Base-by-base conservation (phyloP, 2,797 vertebrate species). In the Discoglossus pictus region DNA sequence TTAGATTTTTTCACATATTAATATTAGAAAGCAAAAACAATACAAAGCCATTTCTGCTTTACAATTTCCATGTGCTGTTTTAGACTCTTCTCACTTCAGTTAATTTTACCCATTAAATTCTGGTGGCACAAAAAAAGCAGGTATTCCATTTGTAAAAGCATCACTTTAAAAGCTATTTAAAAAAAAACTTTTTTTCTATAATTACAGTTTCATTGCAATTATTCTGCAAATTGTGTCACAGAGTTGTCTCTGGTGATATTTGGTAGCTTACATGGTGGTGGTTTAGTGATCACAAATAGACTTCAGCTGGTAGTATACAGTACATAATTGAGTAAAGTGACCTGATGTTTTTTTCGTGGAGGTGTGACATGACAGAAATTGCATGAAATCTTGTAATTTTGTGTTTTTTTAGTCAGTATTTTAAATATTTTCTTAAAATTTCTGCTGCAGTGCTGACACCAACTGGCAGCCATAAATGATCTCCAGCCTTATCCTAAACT, bases 331-430 rank as follows among this genome's bases (percentile, higher is more conserved):
- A 43, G 35, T n/a, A n/a, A n/a, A n/a, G 68, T 74, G 16, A 59
- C 74, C 60, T 74, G 72, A 63, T n/a, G 68, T 75, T 73, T 72
- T 76, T 69, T 79, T 80, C 77, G 73, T 68, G 58, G 50, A 75
- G 25, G 52, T 56, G 48, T 60, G 65, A 75, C 50, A 43, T 42
- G 73, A 77, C 63, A 73, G 75, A 74, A 85, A 79, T 77, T 55
- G 38, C 59, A 68, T 71, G 21, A 50, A 52, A 44, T 36, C 56
- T 64, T 72, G 72, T 55, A 75, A 82, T 74, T 47, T n/a, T n/a
- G n/a, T 65, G 68, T 69, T 12, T 9, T 59, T 60, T 50, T 50
- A 1, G 0, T 27, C 59, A 68, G 55, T 16, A 55, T 8, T 5
- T 7, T 69, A 48, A 39, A 43, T 18, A 16, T 56, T 64, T 66